Evolutionary conservation across 2,888 invertebrate species (phyloP), one percentile per base, ranked within the genome.

Genomic region (Itoplectis maculator): DNA sequence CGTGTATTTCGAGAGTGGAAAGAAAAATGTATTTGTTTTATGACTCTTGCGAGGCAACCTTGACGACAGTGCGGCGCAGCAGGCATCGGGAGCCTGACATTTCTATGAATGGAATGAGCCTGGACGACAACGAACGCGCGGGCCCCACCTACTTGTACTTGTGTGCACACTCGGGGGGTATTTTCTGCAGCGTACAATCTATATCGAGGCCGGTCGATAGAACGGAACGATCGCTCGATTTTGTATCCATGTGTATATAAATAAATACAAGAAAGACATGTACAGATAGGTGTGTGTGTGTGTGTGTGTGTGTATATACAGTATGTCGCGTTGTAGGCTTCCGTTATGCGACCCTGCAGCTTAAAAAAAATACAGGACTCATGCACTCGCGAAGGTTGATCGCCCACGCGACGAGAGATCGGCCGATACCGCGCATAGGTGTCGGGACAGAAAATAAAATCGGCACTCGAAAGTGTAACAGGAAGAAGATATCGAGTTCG

Each of bases 261-360:
- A 29, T 29, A n/a, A n/a, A n/a, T n/a, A n/a, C n/a, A n/a, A n/a
- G n/a, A n/a, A n/a, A n/a, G n/a, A n/a, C n/a, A n/a, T n/a, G n/a
- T n/a, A n/a, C n/a, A n/a, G n/a, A n/a, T n/a, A n/a, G n/a, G n/a
- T n/a, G n/a, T n/a, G n/a, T n/a, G n/a, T n/a, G n/a, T n/a, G n/a
- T n/a, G n/a, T n/a, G n/a, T 29, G 29, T 29, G 37, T 18, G 9
- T 8, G 11, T 63, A 69, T 69, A 69, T 40, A 23, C 47, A 63
- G 29, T 29, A 5, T 5, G 2, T 54, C 45, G 2, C 18, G 37
- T 56, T 40, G 56, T 49, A 66, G 70, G 18, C 20, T 49, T n/a
- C 82, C 82, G 82, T 82, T 82, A 82, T 45, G 74, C 79, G 79
- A 79, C 82, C 82, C 79, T 75, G 79, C 49, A 79, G 54, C 81